Evolutionary conservation across 2,888 invertebrate genomes (phyloP).

Genomic region (Drosophila ustulata): DNA sequence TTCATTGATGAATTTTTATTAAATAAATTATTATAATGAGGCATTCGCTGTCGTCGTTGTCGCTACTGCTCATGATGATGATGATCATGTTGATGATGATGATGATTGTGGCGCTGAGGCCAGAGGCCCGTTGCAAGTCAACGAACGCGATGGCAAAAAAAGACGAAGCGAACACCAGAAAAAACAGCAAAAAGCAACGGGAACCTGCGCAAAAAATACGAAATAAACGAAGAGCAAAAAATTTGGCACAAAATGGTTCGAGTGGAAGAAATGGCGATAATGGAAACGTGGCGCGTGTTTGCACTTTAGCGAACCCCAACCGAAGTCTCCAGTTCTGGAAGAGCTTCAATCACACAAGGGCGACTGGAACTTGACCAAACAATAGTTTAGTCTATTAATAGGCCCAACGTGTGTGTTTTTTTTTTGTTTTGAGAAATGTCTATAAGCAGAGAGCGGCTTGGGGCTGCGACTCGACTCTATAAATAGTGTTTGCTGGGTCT

Average conservation of each 20-base stretch:
- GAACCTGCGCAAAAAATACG: constrained; percentile 37
- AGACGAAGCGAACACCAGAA: constrained; percentile 15
- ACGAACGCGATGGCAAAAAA: constrained; percentile 54
- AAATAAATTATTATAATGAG: constrained; percentile 80
- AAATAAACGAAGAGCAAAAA: constrained; percentile 24
- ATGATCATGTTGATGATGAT: constrained; percentile 3
- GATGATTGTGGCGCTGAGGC: constrained; percentile 19
- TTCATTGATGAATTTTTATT: constrained; percentile 82
- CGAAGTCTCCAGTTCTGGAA: background rate
- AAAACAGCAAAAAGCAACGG: constrained; percentile 34
- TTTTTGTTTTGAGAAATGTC: constrained; percentile 4
- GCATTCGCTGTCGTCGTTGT: constrained; percentile 11
- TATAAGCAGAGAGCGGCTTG: constrained; percentile 9
- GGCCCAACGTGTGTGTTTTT: background rate
- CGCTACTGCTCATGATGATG: constrained; percentile 7
- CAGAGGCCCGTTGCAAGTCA: constrained; percentile 67
- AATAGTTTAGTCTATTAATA: constrained; percentile 33
- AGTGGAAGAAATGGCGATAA: constrained; percentile 55
- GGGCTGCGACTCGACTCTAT: constrained; percentile 22
- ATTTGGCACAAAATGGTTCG: constrained; percentile 61
- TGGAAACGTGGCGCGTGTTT: constrained; percentile 73
- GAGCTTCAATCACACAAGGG: background rate
- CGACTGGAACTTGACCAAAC: constrained; percentile 12
- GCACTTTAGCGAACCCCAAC: constrained; percentile 59
- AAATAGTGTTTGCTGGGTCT: constrained; percentile 37